Evolutionary conservation across 2,888 invertebrate genomes (phyloP).

Genomic region (Neocrepidodera transversa): DNA sequence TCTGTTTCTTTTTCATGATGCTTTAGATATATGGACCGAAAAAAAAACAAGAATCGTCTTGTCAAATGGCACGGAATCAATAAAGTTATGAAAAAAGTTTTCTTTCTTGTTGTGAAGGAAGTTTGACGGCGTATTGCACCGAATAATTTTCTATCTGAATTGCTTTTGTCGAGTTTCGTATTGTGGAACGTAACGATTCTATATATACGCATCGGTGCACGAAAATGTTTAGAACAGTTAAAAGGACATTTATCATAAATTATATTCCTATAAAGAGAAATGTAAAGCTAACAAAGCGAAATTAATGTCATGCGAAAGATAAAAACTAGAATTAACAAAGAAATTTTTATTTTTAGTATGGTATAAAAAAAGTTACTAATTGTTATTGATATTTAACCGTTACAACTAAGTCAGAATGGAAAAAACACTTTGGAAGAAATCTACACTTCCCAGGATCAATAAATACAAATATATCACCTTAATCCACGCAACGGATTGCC

Average conservation of each 20-base stretch:
- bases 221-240: neutral
- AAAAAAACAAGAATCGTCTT: conserved; percentile 19
- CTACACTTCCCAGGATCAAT: too few species aligned
- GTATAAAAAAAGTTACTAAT: too few species aligned
- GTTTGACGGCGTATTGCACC: conserved; percentile 15
- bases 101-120: conserved; percentile 21
- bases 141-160: conserved; percentile 24
- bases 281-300: neutral
- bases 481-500: too few species aligned
- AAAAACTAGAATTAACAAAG: too few species aligned
- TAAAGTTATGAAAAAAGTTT: conserved; percentile 30
- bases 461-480: too few species aligned
- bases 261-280: neutral
- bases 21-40: conserved; percentile 21
- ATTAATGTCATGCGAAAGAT: too few species aligned
- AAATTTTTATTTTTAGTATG: too few species aligned
- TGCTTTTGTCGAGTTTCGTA: conserved; percentile 21
- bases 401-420: too few species aligned
- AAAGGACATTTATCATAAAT: neutral
- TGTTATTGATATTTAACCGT: too few species aligned
- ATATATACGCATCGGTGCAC: conserved; percentile 14
- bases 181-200: conserved; percentile 16
- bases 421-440: too few species aligned
- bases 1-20: conserved; percentile 5
- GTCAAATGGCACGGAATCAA: conserved; percentile 28